Percentiles rank a stretch among this genome's conserved stretches.
These are phyloP conservation scores for Paramisgurnus dabryanus DNA, from an alignment of 2,113 vertebrate genomes.

Conservation along the genomic window DNA sequence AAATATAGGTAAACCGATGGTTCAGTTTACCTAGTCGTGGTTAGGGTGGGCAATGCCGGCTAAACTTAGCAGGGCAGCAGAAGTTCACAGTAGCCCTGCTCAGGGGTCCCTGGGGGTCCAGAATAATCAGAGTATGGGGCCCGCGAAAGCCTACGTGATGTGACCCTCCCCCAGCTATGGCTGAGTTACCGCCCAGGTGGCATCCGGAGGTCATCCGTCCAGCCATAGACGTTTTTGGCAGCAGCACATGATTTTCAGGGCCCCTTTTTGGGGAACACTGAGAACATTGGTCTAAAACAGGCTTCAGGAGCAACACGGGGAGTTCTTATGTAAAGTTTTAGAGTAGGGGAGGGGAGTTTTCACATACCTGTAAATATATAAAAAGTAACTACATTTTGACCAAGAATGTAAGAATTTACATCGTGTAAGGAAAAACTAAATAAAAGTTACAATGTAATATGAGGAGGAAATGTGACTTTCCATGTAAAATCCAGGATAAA, in stretches of 20 bases:
- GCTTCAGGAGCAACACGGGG: slow-evolving; percentile 7
- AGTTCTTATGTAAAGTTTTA: background rate
- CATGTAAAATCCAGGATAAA: no score
- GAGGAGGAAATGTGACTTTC: no score
- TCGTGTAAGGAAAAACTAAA: no score
- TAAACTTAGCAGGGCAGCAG: slow-evolving; percentile 38
- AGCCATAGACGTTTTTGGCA: slow-evolving; percentile 51
- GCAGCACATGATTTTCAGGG: slow-evolving; percentile 35
- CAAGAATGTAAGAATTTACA: no score
- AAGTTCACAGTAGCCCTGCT: slow-evolving; percentile 53
- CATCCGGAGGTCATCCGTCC: slow-evolving; percentile 56
- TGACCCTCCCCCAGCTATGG: slow-evolving; percentile 29
- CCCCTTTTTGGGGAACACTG: slow-evolving; percentile 35
- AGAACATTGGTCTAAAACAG: slow-evolving; percentile 29
- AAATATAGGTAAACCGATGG: slow-evolving; percentile 29
- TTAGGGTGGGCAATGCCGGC: slow-evolving; percentile 15
- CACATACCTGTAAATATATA: no score
- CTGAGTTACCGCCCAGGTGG: slow-evolving; percentile 49
- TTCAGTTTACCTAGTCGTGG: background rate
- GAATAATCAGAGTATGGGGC: slow-evolving; percentile 52
- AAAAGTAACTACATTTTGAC: no score
- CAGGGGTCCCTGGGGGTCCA: slow-evolving; percentile 47
- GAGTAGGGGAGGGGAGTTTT: background rate
- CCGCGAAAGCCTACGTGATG: slow-evolving; percentile 9
- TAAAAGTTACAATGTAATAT: no score